Evolutionary conservation across 2,113 vertebrate genomes (phyloP).

Genomic region (Prochilodus magdalenae): DNA sequence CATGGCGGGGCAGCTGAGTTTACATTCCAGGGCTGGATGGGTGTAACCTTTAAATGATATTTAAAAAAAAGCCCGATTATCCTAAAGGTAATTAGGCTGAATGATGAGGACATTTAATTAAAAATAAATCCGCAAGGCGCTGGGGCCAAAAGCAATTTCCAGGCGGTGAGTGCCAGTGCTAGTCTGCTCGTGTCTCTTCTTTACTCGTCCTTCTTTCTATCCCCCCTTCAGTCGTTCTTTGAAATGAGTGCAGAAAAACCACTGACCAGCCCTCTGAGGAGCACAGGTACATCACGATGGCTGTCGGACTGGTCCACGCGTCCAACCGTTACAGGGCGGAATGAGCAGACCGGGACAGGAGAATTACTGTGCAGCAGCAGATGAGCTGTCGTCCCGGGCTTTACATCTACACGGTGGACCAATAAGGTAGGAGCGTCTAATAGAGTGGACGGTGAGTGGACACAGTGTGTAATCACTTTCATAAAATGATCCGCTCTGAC

Average conservation of each 20-base stretch:
- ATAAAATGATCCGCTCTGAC: constrained; percentile 56
- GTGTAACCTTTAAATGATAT: constrained; percentile 77
- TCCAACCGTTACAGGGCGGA: background rate
- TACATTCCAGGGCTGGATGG: constrained; percentile 63
- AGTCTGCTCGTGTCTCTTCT: constrained; percentile 45
- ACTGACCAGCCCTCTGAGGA: constrained; percentile 30
- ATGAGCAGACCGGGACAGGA: background rate
- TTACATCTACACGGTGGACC: too few species aligned
- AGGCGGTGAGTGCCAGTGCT: constrained; percentile 49
- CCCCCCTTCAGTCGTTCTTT: constrained; percentile 13
- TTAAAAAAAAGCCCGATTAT: constrained; percentile 72
- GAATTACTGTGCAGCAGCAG: background rate
- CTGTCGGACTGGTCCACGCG: constrained; percentile 25
- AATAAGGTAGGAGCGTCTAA: too few species aligned
- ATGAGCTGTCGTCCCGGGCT: too few species aligned
- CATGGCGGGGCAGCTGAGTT: constrained; percentile 59
- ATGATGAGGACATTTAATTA: constrained; percentile 74
- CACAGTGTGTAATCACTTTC: constrained; percentile 20
- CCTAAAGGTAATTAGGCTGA: constrained; percentile 70
- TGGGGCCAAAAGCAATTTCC: constrained; percentile 62
- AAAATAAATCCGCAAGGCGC: constrained; percentile 71
- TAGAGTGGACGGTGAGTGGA: too few species aligned
- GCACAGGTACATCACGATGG: background rate
- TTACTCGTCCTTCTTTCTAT: constrained; percentile 38
- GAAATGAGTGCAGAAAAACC: constrained; percentile 37